These are phyloP conservation scores for Plutomurus gul DNA, from an alignment of 1,140 invertebrate genomes.

Conservation along the genomic window DNA sequence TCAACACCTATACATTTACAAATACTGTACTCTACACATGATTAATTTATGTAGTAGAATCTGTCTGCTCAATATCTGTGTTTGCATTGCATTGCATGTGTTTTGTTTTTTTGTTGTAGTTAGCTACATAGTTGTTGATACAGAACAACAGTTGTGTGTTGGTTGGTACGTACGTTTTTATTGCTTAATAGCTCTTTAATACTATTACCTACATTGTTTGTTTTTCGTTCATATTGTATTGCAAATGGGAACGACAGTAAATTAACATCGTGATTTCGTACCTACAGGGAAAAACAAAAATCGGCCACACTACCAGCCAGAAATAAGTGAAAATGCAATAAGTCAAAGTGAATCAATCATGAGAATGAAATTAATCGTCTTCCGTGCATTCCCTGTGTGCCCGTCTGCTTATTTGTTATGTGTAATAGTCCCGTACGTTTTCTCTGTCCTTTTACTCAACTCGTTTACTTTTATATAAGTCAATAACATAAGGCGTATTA, in stretches of 20 bases:
- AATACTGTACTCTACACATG: neutral
- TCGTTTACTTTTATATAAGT: slow-evolving; percentile 3
- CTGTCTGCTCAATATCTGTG: neutral
- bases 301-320: slow-evolving; percentile 59
- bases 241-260: neutral
- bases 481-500: neutral
- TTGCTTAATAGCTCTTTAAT: slow-evolving; percentile 1
- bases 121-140: neutral
- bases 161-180: neutral
- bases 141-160: neutral
- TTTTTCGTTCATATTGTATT: slow-evolving; percentile 20
- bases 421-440: neutral
- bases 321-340: slow-evolving; percentile 46
- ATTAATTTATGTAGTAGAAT: too few species aligned
- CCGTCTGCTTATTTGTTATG: slow-evolving; percentile 20
- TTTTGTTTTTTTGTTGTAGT: slow-evolving; percentile 2
- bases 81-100: slow-evolving; percentile 1
- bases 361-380: slow-evolving; percentile 34
- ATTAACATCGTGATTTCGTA: slow-evolving; percentile 5
- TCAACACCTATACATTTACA: neutral
- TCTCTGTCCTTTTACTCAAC: neutral
- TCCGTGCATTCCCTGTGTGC: slow-evolving; percentile 44
- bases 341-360: slow-evolving; percentile 15
- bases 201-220: neutral
- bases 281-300: slow-evolving; percentile 56